Conservation (phyloP, 2,888 invertebrate species). For the Zonitis immaculata region DNA sequence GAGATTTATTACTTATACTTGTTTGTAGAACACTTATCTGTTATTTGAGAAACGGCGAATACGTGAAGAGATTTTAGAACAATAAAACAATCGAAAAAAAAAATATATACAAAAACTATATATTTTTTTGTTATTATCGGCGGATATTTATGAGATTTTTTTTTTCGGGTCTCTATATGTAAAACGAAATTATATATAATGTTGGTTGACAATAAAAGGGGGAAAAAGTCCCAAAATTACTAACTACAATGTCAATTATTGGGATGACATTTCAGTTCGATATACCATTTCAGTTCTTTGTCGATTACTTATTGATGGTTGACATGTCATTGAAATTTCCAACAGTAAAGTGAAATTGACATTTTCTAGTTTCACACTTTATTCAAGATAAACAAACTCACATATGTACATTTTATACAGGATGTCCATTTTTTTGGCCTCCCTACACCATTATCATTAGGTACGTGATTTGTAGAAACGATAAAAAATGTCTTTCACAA, state of each 20-base stretch:
- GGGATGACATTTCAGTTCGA: conserved; percentile 20
- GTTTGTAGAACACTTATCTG: conserved; percentile 15
- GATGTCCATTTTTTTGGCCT: too few species aligned
- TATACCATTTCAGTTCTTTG: conserved; percentile 17
- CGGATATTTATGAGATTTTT: too few species aligned
- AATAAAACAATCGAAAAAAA: background rate
- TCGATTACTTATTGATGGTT: conserved; percentile 20
- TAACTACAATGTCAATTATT: conserved; percentile 15
- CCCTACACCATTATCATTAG: too few species aligned
- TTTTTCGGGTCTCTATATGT: background rate
- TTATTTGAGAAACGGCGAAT: conserved; percentile 12
- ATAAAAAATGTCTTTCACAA: too few species aligned
- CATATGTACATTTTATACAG: background rate
- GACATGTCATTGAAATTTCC: conserved; percentile 11
- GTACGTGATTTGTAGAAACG: too few species aligned
- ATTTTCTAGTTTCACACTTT: background rate
- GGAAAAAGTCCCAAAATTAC: conserved; percentile 16
- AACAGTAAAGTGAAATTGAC: conserved; percentile 19
- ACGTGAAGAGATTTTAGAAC: conserved; percentile 7
- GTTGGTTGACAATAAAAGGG: conserved; percentile 11
- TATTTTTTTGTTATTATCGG: too few species aligned
- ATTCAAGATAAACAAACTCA: too few species aligned
- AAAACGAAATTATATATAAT: conserved; percentile 15
- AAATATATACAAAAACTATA: too few species aligned
- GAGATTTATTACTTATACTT: conserved; percentile 21